Conservation (phyloP, 2,113 vertebrate species). For the Platanista minor region DNA sequence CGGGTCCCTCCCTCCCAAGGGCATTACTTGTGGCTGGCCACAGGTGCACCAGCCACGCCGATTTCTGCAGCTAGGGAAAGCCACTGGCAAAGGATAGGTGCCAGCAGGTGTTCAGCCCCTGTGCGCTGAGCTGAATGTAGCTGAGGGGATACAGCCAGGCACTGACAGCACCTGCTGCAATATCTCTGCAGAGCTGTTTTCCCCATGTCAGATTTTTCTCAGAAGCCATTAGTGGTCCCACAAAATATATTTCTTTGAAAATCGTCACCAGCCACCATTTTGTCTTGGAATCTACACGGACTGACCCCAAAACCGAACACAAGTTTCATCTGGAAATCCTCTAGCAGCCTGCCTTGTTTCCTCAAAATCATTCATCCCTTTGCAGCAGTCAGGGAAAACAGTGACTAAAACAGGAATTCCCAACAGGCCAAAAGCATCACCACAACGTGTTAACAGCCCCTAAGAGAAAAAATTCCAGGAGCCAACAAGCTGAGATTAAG, state of each 20-base stretch:
- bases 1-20: neutral
- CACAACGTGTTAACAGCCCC: neutral
- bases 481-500: neutral
- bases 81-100: neutral
- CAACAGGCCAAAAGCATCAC: neutral
- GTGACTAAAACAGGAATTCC: neutral
- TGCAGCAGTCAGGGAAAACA: neutral
- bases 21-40: neutral
- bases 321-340: neutral
- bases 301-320: neutral
- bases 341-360: neutral
- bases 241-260: neutral
- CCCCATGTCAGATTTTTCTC: neutral
- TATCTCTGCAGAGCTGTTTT: neutral
- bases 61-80: neutral
- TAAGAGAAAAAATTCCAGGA: neutral
- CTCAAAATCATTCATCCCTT: neutral
- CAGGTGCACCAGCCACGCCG: rapidly evolving
- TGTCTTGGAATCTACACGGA: neutral
- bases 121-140: neutral
- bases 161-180: rapidly evolving
- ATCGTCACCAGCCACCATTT: neutral
- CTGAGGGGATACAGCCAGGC: rapidly evolving
- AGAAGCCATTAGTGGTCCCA: neutral
- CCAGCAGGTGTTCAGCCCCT: neutral